phyloP scores from a whole-genome alignment of 2,113 vertebrate genomes.

The Ptilorrhoa leucosticta region DNA sequence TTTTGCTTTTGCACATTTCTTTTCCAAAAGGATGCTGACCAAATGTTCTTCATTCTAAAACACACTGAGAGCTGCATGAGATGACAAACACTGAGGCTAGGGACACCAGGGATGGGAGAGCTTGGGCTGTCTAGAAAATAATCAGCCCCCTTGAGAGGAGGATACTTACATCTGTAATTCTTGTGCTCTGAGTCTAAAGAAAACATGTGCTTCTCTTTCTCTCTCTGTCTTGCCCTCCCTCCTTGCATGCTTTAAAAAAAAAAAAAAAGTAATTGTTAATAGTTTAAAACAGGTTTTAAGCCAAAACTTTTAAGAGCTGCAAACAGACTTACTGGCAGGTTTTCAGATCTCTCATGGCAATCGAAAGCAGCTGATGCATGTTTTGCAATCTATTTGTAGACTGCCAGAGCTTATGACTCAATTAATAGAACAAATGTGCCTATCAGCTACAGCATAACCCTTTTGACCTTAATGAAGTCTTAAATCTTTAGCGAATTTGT shows the following conservation, averaged over 20 bases:
- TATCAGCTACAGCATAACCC: constrained; percentile 52
- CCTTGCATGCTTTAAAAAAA: neutral
- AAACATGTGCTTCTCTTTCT: neutral
- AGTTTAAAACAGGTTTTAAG: constrained; percentile 67
- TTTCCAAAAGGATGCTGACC: neutral
- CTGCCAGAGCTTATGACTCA: constrained; percentile 69
- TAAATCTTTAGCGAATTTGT: constrained; percentile 50
- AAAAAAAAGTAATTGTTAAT: constrained; percentile 48
- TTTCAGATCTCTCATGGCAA: constrained; percentile 71
- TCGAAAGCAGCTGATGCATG: constrained; percentile 74
- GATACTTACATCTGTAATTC: neutral
- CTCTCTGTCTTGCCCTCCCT: neutral
- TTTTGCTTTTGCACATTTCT: neutral
- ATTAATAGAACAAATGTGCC: constrained; percentile 75
- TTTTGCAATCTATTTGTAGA: constrained; percentile 62
- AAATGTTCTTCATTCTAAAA: neutral
- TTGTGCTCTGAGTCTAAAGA: neutral
- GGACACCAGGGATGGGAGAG: neutral
- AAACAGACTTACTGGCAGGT: constrained; percentile 70
- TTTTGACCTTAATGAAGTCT: constrained; percentile 68
- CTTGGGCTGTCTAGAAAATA: neutral
- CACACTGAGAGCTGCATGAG: neutral
- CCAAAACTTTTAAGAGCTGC: constrained; percentile 71
- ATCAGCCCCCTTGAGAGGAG: neutral
- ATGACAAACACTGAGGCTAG: neutral